These are phyloP conservation scores for Horisme vitalbata DNA, from an alignment of 2,888 invertebrate genomes.

Conservation along the genomic window DNA sequence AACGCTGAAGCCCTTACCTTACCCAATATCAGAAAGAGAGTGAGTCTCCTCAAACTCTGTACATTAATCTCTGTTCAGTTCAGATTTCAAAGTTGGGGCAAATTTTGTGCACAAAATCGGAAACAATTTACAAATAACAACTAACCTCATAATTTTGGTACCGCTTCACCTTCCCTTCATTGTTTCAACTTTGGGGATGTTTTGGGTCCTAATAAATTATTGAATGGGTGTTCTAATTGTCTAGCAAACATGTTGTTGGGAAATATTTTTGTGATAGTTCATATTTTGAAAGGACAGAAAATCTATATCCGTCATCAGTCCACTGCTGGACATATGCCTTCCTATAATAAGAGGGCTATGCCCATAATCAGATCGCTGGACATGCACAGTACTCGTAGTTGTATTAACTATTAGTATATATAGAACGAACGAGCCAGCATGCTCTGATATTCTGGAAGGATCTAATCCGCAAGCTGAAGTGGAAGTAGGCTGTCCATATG, in stretches of 20 bases:
- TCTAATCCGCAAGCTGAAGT: too few relatives aligned
- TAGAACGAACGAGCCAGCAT: too few relatives aligned
- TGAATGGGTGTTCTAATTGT: conserved; percentile 6
- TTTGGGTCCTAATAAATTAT: conserved; percentile 32
- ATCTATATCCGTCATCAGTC: too few relatives aligned
- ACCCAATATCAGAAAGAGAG: neutral
- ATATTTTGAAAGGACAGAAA: too few relatives aligned
- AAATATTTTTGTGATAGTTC: too few relatives aligned
- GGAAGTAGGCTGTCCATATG: too few relatives aligned
- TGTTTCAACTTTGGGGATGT: conserved; percentile 40
- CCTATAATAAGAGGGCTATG: too few relatives aligned
- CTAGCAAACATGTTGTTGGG: neutral
- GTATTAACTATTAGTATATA: too few relatives aligned
- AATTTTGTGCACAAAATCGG: conserved; percentile 65
- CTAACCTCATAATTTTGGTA: conserved; percentile 68
- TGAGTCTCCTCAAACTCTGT: conserved; percentile 49
- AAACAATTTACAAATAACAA: conserved; percentile 74
- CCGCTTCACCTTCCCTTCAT: conserved; percentile 55
- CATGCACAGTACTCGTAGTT: too few relatives aligned
- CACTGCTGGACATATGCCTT: too few relatives aligned
- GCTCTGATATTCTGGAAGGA: too few relatives aligned
- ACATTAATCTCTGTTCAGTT: conserved; percentile 72
- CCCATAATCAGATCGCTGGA: too few relatives aligned
- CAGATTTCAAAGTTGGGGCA: conserved; percentile 64
- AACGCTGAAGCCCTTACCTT: neutral